Evolutionary conservation across 2,797 vertebrate species (phyloP), one percentile per base, ranked within the genome.

Genomic region (Poeciliopsis gracilis): DNA sequence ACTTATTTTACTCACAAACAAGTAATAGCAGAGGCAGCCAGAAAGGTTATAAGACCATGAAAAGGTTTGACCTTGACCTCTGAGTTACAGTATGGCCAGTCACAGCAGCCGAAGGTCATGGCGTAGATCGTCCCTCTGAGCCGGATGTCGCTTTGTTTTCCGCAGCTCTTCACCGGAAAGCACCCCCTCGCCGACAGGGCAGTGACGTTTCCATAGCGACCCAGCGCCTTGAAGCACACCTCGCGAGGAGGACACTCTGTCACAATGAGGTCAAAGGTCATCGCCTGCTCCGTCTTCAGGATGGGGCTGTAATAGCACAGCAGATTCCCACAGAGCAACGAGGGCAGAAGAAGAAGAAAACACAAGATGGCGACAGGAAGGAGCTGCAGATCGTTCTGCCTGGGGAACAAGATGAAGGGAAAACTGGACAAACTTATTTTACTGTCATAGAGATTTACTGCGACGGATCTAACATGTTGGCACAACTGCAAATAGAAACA

Each of bases 31-130:
- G 76, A 77, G 3, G 69, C 69, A 79, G 76, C 75, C 57, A 76
- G 15, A 30, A 92, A 75, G 33, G 84, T 55, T 4, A 85, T 20
- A 0, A 43, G 36, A 67, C 90, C 16, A 66, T 51, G 73, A 36
- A 83, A 23, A 2, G 67, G 57, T 57, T 30, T 49, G 45, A 75
- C 77, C 0, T 45, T 2, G 13, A 82, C 6, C 77, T 84, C 70
- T 1, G 90, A 80, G 91, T 95, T 95, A 53, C 95, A 95, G 91
- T 92, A 90, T 0, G 72, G 47, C 83, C n/a, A 36, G 11, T 88
- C 77, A n/a, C 95, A 95, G 89, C 95, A 95, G 75, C 16, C 2
- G 57, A 89, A 94, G 84, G 46, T 93, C 86, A 94, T 86, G 47
- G 1, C 81, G 89, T 86, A 91, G 41, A 73, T 3, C 0, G 66